Percentiles rank a stretch among this genome's conserved stretches.
phyloP scores from a whole-genome alignment of 2,113 vertebrate genomes.

The Anser cygnoides region DNA sequence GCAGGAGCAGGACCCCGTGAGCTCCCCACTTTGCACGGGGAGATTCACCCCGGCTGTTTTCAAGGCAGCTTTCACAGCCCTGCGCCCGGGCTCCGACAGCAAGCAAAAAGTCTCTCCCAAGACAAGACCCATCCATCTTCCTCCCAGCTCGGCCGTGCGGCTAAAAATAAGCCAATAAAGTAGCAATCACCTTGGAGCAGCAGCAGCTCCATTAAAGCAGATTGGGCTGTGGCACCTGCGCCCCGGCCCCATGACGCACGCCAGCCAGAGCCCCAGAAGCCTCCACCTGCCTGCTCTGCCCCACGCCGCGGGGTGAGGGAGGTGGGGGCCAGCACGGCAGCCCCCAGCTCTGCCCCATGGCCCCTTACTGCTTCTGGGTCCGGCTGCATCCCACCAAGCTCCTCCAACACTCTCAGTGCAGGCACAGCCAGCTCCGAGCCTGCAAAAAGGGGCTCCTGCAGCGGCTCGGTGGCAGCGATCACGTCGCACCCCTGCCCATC shows the following conservation, averaged over 20 bases:
- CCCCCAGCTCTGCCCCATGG: not conserved
- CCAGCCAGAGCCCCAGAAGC: not conserved
- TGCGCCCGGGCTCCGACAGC: not conserved
- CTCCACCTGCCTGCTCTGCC: not conserved
- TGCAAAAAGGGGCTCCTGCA: not conserved
- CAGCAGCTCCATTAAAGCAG: conserved; percentile 1
- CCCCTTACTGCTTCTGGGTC: not conserved
- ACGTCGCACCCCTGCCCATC: not conserved
- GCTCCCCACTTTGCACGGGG: not conserved
- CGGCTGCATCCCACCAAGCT: rapidly evolving
- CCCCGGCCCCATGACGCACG: rapidly evolving
- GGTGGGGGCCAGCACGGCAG: not conserved
- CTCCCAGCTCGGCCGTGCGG: not conserved
- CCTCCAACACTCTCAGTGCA: not conserved
- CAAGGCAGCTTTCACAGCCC: not conserved
- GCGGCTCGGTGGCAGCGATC: not conserved
- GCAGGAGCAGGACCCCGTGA: rapidly evolving
- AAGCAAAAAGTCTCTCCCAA: not conserved
- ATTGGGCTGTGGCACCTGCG: not conserved
- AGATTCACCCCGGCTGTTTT: rapidly evolving
- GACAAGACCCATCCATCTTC: conserved; percentile 18
- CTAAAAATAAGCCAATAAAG: conserved; percentile 63
- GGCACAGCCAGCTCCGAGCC: not conserved
- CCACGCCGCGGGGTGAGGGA: rapidly evolving
- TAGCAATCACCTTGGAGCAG: conserved; percentile 8